Conservation (phyloP, 2,888 invertebrate genomes). For the Bursaphelenchus okinawaensis region DNA sequence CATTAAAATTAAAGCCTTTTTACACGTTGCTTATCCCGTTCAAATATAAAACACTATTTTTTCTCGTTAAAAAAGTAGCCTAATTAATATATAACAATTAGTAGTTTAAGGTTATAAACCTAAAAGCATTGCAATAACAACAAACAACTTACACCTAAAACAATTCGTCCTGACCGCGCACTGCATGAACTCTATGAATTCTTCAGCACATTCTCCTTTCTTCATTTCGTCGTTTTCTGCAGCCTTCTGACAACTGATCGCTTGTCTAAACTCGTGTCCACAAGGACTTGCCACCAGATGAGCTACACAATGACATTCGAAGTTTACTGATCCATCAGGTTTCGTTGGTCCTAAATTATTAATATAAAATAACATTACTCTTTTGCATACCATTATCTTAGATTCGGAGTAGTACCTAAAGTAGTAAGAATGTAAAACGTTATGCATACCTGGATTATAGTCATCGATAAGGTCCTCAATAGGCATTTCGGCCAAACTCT, state of each 20-base stretch:
- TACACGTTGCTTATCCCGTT: too few species aligned
- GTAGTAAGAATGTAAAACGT: constrained; percentile 9
- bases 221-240: constrained; percentile 45
- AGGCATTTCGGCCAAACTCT: constrained; percentile 36
- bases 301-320: constrained; percentile 55
- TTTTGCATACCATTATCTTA: too few species aligned
- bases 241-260: constrained; percentile 50
- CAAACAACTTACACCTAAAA: constrained; percentile 37
- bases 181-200: constrained; percentile 52
- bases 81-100: too few species aligned
- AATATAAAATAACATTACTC: constrained; percentile 5
- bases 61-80: too few species aligned
- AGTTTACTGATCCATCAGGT: constrained; percentile 51
- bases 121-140: too few species aligned
- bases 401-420: too few species aligned
- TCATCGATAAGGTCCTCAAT: constrained; percentile 44
- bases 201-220: constrained; percentile 47
- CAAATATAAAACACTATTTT: too few species aligned
- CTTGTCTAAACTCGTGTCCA: constrained; percentile 49
- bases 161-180: constrained; percentile 52
- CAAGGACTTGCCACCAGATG: constrained; percentile 55
- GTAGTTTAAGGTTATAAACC: too few species aligned
- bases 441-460: constrained; percentile 46
- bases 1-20: background rate
- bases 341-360: constrained; percentile 44